Percentiles rank a stretch among this genome's conserved stretches.
Conservation (phyloP, 2,797 vertebrate genomes). For the Channallabes apus region DNA sequence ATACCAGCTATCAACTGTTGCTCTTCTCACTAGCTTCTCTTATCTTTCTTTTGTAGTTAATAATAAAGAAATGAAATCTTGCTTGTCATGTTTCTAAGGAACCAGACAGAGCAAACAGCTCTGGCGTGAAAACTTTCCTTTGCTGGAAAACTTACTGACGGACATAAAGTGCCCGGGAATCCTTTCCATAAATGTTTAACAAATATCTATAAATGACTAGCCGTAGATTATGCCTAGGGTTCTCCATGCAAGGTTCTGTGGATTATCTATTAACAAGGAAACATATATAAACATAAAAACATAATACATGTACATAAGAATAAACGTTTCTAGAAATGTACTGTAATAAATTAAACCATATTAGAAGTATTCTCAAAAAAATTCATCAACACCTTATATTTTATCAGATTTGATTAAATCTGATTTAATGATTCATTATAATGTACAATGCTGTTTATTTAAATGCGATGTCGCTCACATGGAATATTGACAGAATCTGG, state of each 20-base stretch:
- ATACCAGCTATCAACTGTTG: neutral
- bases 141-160: neutral
- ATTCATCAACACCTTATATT: neutral
- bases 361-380: neutral
- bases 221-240: neutral
- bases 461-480: constrained; percentile 56
- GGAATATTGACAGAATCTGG: constrained; percentile 70
- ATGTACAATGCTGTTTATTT: neutral
- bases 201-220: neutral
- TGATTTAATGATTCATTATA: neutral
- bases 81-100: neutral
- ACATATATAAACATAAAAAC: neutral
- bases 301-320: too few relatives aligned
- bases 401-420: neutral
- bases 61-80: neutral
- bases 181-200: neutral
- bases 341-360: too few relatives aligned
- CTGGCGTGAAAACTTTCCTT: neutral
- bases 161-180: neutral
- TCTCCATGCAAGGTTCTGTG: neutral
- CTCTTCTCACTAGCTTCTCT: neutral
- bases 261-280: neutral
- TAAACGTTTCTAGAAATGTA: too few relatives aligned
- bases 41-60: neutral
- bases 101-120: neutral